Evolutionary conservation across 2,113 vertebrate species (phyloP), one percentile per base, ranked within the genome.

Genomic region (Oreotragus oreotragus): DNA sequence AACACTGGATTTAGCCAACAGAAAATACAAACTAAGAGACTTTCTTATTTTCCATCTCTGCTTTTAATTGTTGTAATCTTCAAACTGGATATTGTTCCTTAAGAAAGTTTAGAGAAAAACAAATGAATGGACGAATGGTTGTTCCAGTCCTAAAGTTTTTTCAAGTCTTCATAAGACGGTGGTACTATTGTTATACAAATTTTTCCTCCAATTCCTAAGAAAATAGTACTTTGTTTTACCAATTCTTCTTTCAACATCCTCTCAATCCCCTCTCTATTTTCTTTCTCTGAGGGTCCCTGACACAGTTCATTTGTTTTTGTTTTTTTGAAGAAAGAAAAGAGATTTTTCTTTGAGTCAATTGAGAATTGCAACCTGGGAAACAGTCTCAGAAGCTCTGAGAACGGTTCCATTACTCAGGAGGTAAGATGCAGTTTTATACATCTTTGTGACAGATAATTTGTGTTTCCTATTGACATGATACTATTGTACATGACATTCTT

Each of bases 241-340:
- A 64, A 8, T 47, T 2, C 7, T 36, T 51, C 3, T 16, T 39
- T 13, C 19, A 66, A 62, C 3, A 76, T 7, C 8, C 43, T 45
- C 43, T 80, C 53, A 2, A 4, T 27, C 5, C 6, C 1, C 7
- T 89, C 79, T 80, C 9, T 60, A 9, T 43, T 80, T 27, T 84
- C 4, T 60, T 23, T 70, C 39, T 77, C 33, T 58, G 17, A 45
- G 43, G 9, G 6, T 10, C 17, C 36, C 27, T 87, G 80, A 16
- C 3, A 14, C 1, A 12, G 39, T 76, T 43, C 2, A 0, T 66
- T n/a, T 64, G 33, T 12, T 43, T 43, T 76, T 15, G 11, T 43
- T 25, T 73, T 13, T 43, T 43, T 43, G 17, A 49, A 80, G 77
- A 80, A 49, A 80, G 16, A 79, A 49, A 79, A 79, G 77, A 80